These are phyloP conservation scores for Drosophila paulistorum DNA, from an alignment of 1,140 invertebrate genomes.

Conservation along the genomic window DNA sequence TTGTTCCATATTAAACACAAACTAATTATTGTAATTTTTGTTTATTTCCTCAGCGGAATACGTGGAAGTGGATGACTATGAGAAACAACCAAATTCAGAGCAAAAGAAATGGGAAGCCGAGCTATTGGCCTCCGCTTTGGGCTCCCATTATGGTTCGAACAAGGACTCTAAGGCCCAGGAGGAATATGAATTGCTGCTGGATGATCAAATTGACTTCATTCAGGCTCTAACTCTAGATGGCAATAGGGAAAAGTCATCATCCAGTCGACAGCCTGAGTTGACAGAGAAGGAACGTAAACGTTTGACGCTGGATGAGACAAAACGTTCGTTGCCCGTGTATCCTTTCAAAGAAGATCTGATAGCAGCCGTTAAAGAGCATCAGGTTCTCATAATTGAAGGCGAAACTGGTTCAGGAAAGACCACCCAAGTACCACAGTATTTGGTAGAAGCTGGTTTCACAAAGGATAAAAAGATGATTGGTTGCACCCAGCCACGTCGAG, in stretches of 20 bases:
- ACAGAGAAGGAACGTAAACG: slow-evolving; percentile 90
- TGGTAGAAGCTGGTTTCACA: slow-evolving; percentile 95
- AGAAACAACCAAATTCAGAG: slow-evolving; percentile 95
- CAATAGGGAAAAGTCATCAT: slow-evolving; percentile 85
- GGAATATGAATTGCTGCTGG: slow-evolving; percentile 96
- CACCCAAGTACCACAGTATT: slow-evolving; percentile 99
- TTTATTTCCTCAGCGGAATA: slow-evolving; percentile 85
- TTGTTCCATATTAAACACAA: slow-evolving; percentile 11
- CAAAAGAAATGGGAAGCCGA: slow-evolving; percentile 99
- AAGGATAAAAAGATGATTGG: slow-evolving; percentile 93
- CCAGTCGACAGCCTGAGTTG: slow-evolving; percentile 85
- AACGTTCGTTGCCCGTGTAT: slow-evolving; percentile 96
- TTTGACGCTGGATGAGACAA: slow-evolving; percentile 95
- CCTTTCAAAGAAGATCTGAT: slow-evolving; percentile 96
- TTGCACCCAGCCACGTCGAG: slow-evolving; percentile 97
- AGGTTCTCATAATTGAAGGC: slow-evolving; percentile 98
- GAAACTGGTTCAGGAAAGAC: slow-evolving; percentile 99
- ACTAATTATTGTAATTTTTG: slow-evolving; percentile 66
- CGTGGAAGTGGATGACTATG: slow-evolving; percentile 93
- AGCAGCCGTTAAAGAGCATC: slow-evolving; percentile 93
- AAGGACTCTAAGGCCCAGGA: slow-evolving; percentile 87
- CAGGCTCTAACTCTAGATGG: slow-evolving; percentile 96
- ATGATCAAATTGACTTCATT: slow-evolving; percentile 99
- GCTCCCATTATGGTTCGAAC: slow-evolving; percentile 94
- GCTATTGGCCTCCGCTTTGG: slow-evolving; percentile 95